These are phyloP conservation scores for Rhinophrynus dorsalis DNA, from an alignment of 2,797 vertebrate genomes.

Conservation along the genomic window DNA sequence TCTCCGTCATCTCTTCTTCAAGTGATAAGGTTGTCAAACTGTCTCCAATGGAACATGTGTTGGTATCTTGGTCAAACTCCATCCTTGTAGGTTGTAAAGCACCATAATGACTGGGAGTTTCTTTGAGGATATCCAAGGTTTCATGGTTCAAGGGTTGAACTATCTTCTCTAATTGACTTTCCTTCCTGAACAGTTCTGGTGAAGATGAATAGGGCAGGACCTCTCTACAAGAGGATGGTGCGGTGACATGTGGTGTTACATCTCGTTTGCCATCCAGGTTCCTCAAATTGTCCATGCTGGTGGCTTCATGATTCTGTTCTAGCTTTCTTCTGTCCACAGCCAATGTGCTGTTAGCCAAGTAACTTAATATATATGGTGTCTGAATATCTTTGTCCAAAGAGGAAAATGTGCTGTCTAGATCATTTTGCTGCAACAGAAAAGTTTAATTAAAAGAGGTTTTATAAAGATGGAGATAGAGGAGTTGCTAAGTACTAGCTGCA, in stretches of 20 bases:
- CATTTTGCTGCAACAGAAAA: slow-evolving; percentile 71
- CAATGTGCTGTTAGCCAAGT: slow-evolving; percentile 72
- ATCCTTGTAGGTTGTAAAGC: slow-evolving; percentile 4
- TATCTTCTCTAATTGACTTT: slow-evolving; percentile 36
- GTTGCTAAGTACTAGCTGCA: too few relatives aligned
- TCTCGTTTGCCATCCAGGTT: slow-evolving; percentile 65
- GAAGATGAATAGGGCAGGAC: slow-evolving; percentile 31
- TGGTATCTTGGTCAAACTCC: neutral
- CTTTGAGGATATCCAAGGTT: slow-evolving; percentile 62
- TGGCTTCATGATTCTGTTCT: slow-evolving; percentile 49
- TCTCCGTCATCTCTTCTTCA: neutral
- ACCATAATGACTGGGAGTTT: slow-evolving; percentile 10
- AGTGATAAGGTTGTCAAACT: neutral
- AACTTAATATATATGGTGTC: slow-evolving; percentile 80
- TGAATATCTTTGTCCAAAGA: slow-evolving; percentile 62
- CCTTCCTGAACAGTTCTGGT: slow-evolving; percentile 44
- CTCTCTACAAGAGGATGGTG: slow-evolving; percentile 58
- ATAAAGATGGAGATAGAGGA: neutral
- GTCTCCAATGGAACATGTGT: neutral
- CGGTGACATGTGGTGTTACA: slow-evolving; percentile 47
- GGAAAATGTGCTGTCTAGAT: slow-evolving; percentile 63
- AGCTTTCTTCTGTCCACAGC: slow-evolving; percentile 31
- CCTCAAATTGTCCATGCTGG: slow-evolving; percentile 57
- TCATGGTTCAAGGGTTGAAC: slow-evolving; percentile 16
- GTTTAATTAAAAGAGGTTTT: neutral